Evolutionary conservation across 1,140 invertebrate genomes (phyloP).

Genomic region (Radopholus similis): DNA sequence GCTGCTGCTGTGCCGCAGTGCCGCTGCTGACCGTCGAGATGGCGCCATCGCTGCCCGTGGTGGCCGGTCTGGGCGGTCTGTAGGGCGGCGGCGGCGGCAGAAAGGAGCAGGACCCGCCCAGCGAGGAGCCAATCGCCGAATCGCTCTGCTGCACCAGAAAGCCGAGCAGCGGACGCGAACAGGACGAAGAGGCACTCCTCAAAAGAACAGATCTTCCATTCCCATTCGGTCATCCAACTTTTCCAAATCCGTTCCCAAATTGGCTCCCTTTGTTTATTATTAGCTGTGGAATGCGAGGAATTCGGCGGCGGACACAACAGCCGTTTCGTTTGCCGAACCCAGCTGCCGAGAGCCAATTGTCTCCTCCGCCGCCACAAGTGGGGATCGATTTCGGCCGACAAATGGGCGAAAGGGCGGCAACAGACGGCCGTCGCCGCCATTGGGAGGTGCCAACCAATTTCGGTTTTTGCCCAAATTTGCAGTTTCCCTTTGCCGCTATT

Average conservation of each 20-base stretch:
- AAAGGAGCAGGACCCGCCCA: slow-evolving; percentile 13
- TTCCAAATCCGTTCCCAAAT: background rate
- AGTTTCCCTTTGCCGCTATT: too few relatives aligned
- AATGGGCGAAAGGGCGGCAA: background rate
- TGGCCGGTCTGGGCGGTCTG: background rate
- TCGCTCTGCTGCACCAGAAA: slow-evolving; percentile 9
- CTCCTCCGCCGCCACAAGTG: background rate
- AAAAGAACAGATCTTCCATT: background rate
- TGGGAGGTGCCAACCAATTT: background rate
- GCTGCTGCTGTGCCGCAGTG: background rate
- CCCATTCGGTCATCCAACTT: background rate
- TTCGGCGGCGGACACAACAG: background rate
- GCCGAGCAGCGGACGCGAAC: background rate
- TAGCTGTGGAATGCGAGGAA: slow-evolving; percentile 1
- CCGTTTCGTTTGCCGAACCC: too few relatives aligned
- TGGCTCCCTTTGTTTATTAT: background rate
- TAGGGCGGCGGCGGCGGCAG: slow-evolving; percentile 12
- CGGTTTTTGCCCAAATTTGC: background rate
- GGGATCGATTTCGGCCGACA: too few relatives aligned
- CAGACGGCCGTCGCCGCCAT: background rate
- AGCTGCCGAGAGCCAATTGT: background rate
- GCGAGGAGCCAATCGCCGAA: slow-evolving; percentile 13
- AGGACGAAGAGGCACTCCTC: background rate
- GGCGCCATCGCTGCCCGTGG: slow-evolving; percentile 6
- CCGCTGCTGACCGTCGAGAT: background rate